A percentile compares a stretch with the other conserved stretches of the same genome.
Evolutionary conservation across 2,113 vertebrate genomes (phyloP).

Genomic region (Turnix velox): DNA sequence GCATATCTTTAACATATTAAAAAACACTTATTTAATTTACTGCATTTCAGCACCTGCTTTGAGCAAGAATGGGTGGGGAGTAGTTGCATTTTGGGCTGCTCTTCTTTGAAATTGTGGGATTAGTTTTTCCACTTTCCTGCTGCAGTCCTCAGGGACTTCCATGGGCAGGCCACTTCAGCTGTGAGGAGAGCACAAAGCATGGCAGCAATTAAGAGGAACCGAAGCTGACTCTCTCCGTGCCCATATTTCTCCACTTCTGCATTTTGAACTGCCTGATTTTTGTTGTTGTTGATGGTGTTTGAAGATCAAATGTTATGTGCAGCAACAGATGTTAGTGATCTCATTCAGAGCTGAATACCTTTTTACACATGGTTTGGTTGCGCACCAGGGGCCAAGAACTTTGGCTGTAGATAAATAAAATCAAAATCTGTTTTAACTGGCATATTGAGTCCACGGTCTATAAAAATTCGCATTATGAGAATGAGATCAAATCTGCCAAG

Average conservation of each 20-base stretch:
- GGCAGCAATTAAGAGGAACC: not conserved
- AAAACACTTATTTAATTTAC: not conserved
- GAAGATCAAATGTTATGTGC: conserved; percentile 25
- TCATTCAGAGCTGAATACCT: conserved; percentile 38
- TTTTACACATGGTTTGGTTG: conserved; percentile 42
- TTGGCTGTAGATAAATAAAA: conserved; percentile 54
- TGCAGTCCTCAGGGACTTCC: not conserved
- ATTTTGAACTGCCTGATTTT: not conserved
- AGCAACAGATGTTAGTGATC: conserved; percentile 55
- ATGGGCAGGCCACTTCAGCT: not conserved
- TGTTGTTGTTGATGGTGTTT: not conserved
- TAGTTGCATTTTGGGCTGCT: not conserved
- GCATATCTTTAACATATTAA: not conserved
- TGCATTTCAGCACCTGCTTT: not conserved
- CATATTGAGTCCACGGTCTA: conserved; percentile 19
- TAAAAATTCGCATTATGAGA: conserved; percentile 25
- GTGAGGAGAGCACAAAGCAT: not conserved
- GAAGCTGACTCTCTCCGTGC: not conserved
- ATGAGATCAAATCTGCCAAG: conserved; percentile 2
- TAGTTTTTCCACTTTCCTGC: not conserved
- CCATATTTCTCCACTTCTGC: not conserved
- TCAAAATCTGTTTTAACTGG: conserved; percentile 53
- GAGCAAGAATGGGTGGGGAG: not conserved
- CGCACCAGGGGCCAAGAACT: conserved; percentile 20
- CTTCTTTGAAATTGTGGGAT: not conserved